These are phyloP conservation scores for Dynastes hyllus DNA, from an alignment of 2,888 invertebrate genomes.

Conservation along the genomic window DNA sequence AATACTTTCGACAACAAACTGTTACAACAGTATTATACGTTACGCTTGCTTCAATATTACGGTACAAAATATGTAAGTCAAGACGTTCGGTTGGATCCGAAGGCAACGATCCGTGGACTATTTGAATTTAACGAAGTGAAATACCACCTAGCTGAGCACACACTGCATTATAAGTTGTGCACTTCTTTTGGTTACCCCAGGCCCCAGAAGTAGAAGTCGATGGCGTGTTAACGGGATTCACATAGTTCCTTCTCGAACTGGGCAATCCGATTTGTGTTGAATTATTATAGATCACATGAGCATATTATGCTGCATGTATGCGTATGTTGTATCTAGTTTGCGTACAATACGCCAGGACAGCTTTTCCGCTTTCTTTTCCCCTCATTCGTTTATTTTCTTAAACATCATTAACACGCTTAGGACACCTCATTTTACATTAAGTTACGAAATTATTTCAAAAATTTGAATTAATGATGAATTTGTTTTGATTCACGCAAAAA, in stretches of 20 bases:
- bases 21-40: conserved; percentile 1
- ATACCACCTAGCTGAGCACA: conserved; percentile 38
- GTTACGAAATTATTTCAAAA: no score
- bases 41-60: conserved; percentile 27
- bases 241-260: conserved; percentile 58
- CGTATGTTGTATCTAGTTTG: conserved; percentile 13
- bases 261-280: conserved; percentile 54
- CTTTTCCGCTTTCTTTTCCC: conserved; percentile 23
- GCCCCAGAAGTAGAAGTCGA: conserved; percentile 50
- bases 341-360: background rate
- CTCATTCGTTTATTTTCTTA: conserved; percentile 3
- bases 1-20: conserved; percentile 23
- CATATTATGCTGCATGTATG: background rate
- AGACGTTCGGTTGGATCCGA: conserved; percentile 26
- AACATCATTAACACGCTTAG: background rate
- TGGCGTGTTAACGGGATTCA: conserved; percentile 58
- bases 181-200: conserved; percentile 52
- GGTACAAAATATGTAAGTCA: conserved; percentile 40
- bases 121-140: conserved; percentile 46
- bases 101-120: conserved; percentile 40
- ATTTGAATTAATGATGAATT: no score
- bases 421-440: no score
- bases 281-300: conserved; percentile 50
- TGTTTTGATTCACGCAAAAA: no score
- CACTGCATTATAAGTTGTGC: conserved; percentile 50